These are phyloP conservation scores for Tenthredo scrophulariae DNA, from an alignment of 2,888 invertebrate species.

Conservation along the genomic window DNA sequence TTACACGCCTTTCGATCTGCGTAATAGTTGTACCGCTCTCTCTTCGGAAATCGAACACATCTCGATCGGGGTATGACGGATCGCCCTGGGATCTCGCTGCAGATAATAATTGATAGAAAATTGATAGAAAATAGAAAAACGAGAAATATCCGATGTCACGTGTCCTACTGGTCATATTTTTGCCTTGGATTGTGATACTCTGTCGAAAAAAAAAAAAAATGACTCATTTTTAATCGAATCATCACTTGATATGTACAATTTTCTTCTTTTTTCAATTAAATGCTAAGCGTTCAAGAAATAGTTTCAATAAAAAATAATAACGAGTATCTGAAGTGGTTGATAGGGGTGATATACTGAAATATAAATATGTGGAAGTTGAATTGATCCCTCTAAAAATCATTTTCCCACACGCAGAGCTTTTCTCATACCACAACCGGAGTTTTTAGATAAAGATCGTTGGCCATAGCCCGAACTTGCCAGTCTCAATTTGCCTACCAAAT, in stretches of 20 bases:
- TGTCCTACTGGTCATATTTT: too few species aligned
- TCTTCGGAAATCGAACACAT: not conserved
- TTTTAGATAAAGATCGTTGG: conserved; percentile 10
- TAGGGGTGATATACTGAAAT: not conserved
- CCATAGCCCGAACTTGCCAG: not conserved
- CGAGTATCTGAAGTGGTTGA: not conserved
- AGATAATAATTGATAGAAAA: not conserved
- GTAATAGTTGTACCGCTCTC: not conserved
- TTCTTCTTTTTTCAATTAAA: too few species aligned
- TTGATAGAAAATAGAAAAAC: not conserved
- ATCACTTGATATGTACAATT: too few species aligned
- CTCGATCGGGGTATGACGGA: not conserved
- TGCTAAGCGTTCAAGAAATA: too few species aligned
- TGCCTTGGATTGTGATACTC: too few species aligned
- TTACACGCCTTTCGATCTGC: not conserved
- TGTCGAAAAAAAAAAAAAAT: too few species aligned
- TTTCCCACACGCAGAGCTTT: conserved; percentile 15
- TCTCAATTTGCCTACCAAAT: conserved; percentile 46
- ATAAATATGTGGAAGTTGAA: not conserved
- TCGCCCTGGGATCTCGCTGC: not conserved
- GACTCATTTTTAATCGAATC: too few species aligned
- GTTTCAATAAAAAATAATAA: not conserved
- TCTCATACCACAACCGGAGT: not conserved
- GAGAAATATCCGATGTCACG: too few species aligned
- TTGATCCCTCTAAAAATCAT: not conserved